A percentile compares a stretch with the other conserved stretches of the same genome.
Evolutionary conservation across 2,888 invertebrate genomes (phyloP).

Genomic region (Crioceris asparagi): DNA sequence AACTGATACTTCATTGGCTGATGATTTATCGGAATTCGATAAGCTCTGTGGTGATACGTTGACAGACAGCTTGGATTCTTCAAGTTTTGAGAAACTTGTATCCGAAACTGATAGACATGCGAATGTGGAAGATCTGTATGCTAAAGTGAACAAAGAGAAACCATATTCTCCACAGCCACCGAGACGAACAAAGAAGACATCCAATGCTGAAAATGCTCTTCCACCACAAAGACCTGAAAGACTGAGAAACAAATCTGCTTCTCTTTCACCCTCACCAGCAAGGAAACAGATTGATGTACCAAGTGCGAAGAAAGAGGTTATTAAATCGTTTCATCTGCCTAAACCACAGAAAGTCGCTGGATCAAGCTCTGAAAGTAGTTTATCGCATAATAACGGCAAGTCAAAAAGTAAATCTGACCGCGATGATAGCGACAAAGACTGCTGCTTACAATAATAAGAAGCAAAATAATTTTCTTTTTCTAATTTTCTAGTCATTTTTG

Average conservation of each 20-base stretch:
- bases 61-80: neutral
- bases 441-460: constrained; percentile 30
- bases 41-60: neutral
- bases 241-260: constrained; percentile 20
- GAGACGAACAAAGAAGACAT: neutral
- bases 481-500: constrained; percentile 33
- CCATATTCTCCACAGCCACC: neutral
- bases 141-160: constrained; percentile 20
- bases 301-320: constrained; percentile 18
- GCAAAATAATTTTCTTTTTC: too few relatives aligned
- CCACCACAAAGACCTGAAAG: neutral
- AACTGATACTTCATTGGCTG: constrained; percentile 11
- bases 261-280: constrained; percentile 22
- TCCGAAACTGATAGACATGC: neutral
- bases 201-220: neutral
- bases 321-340: constrained; percentile 21
- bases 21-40: constrained; percentile 1
- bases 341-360: constrained; percentile 17
- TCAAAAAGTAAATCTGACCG: constrained; percentile 6
- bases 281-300: constrained; percentile 15
- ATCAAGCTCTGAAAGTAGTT: neutral
- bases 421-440: constrained; percentile 31
- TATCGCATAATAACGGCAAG: constrained; percentile 14
- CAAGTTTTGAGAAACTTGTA: neutral
- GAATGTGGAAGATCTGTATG: constrained; percentile 23